Base-by-base conservation (phyloP, 2,888 invertebrate species). In the Crocallis elinguaria region DNA sequence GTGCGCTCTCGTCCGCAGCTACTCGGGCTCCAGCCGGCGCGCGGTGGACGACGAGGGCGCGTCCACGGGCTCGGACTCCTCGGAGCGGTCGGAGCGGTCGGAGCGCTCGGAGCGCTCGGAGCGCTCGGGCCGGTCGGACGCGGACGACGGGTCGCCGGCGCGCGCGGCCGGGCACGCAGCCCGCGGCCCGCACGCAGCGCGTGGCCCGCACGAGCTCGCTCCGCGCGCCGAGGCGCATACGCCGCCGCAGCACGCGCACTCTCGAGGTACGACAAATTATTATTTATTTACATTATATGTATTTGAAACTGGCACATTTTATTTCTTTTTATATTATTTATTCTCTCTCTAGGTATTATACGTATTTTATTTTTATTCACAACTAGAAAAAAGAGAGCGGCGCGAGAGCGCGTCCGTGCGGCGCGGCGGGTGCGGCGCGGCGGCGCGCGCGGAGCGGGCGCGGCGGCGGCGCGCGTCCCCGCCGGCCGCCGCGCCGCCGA, bases 51-150 rank as follows among this genome's bases (percentile, higher is more conserved):
- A n/a, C 19, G 78, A 76, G 49, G 67, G 60, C 17, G 62, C 38
- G n/a, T 79, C 79, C 30, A 73, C 69, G 44, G 75, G 67, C 27
- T 76, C 79, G 39, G 77, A 70, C 6, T 69, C 69, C 23, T 69
- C 68, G 69, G 1, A 56, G 49, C 9, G 67, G 60, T 42, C 38
- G 32, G 46, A 35, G 25, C 30, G 11, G 23, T 29, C 38, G 27
- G 44, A 25, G 7, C 37, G 19, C 1, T 46, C 46, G 21, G 46
- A 23, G 7, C 44, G 11, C 27, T 23, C 43, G 32, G 21, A 11
- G 21, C 27, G 9, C 27, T 23, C 36, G 30, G 42, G 14, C 2
- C 35, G 19, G 0, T 46, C 46, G 21, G 46, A 23, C 27, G 14
- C 45, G 25, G 25, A 13, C 9, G 25, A 25, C 25, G 25, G n/a